Percentiles rank a stretch among this genome's conserved stretches.
Evolutionary conservation across 2,888 invertebrate species (phyloP).

Genomic region (Trissolcus japonicus): DNA sequence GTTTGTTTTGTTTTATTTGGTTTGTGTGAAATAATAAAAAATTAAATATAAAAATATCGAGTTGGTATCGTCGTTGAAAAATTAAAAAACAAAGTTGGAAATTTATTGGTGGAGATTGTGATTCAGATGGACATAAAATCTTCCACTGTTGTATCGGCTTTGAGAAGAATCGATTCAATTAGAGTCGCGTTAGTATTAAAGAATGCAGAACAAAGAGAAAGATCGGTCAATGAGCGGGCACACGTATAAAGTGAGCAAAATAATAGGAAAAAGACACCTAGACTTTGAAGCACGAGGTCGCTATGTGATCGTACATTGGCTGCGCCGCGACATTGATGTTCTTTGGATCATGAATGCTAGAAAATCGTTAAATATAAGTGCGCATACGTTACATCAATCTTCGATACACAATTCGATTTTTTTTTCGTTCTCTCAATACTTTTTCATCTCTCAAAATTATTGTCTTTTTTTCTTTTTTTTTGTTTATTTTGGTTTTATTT

Average conservation of each 20-base stretch:
- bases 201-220: constrained; percentile 51
- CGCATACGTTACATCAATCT: neutral
- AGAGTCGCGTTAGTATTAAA: constrained; percentile 31
- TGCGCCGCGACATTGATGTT: constrained; percentile 54
- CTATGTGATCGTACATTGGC: constrained; percentile 56
- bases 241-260: constrained; percentile 30
- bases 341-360: constrained; percentile 52
- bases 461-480: too few relatives aligned
- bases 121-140: neutral
- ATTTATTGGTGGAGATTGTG: too few relatives aligned
- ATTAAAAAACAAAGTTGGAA: too few relatives aligned
- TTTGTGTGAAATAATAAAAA: too few relatives aligned
- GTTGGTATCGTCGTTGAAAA: too few relatives aligned
- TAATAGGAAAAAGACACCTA: constrained; percentile 55
- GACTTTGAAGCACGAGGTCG: constrained; percentile 58
- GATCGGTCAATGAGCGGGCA: constrained; percentile 47
- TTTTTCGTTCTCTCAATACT: too few relatives aligned
- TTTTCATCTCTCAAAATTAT: too few relatives aligned
- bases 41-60: too few relatives aligned
- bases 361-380: constrained; percentile 35
- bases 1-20: too few relatives aligned
- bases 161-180: constrained; percentile 21
- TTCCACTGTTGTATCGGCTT: constrained; percentile 4
- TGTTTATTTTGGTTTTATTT: too few relatives aligned
- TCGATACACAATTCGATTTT: neutral